A percentile compares a stretch with the other conserved stretches of the same genome.
These are phyloP conservation scores for Psilopogon haemacephalus DNA, from an alignment of 2,113 vertebrate species.

Conservation along the genomic window DNA sequence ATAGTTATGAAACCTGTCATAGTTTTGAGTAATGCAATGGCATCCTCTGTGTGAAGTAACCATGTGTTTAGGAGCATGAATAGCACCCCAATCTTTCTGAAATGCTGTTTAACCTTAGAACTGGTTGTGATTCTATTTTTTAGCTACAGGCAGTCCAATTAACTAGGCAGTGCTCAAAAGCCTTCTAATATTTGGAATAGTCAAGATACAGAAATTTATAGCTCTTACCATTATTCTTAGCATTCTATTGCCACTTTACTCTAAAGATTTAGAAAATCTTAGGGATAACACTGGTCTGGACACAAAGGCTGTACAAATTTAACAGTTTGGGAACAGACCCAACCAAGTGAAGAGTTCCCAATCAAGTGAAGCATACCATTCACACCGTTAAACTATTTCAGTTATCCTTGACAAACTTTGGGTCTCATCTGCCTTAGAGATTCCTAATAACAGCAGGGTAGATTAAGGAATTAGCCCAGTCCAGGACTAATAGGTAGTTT, in stretches of 20 bases:
- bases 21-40: not conserved
- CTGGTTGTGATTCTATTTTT: not conserved
- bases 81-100: not conserved
- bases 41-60: not conserved
- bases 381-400: not conserved
- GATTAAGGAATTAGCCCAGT: not conserved
- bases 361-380: not conserved
- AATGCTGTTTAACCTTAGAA: not conserved
- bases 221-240: fast-evolving
- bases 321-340: not conserved
- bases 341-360: not conserved
- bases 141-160: not conserved
- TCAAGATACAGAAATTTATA: not conserved
- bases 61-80: not conserved
- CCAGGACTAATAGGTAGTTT: not conserved
- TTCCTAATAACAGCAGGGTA: not conserved
- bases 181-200: not conserved
- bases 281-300: not conserved
- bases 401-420: not conserved
- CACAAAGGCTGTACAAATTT: not conserved
- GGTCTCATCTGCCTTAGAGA: not conserved
- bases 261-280: not conserved
- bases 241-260: not conserved
- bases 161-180: not conserved
- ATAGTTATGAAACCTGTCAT: not conserved